Evolutionary conservation across 1,140 invertebrate genomes (phyloP), one percentile per base, ranked within the genome.

Genomic region (Rhizoglyphus robini): DNA sequence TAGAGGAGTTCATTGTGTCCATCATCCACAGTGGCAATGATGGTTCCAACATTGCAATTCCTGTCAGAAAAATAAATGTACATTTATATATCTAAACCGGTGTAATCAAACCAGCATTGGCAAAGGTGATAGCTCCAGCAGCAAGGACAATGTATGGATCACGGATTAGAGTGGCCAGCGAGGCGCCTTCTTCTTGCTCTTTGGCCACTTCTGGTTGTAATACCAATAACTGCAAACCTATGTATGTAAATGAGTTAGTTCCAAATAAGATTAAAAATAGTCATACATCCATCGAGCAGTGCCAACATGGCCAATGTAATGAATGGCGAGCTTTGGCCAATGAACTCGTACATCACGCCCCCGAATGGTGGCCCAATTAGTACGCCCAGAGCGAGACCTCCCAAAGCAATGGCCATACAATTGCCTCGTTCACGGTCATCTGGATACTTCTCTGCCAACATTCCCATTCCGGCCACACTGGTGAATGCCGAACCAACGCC

Each of bases 21-120:
- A 96, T 93, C 93, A 99, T 97, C 92, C 92, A 97, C 61, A 96
- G 84, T 0, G 95, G 95, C 31, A 99, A 77, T 20, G 92, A 94
- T 0, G 95, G 94, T 73, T 98, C 95, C 75, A 98, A 76, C 90
- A 97, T 96, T 0, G 94, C 94, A 51, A 98, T 97, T 11, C 47
- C 95, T 41, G 30, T 2, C 3, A 25, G 30, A 25, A 25, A 25
- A 25, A 25, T 54, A 1, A 25, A 29, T n/a, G n/a, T n/a, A n/a
- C n/a, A 54, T 25, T 54, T 54, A 23, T n/a, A n/a, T n/a, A 54
- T 25, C 23, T 13, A 25, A 13, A 54, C 23, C n/a, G n/a, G n/a
- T n/a, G n/a, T 4, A 54, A 54, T 25, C n/a, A n/a, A n/a, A n/a
- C n/a, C n/a, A n/a, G 96, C 90, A 76, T 98, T 98, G 1, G 92